A percentile compares a stretch with the other conserved stretches of the same genome.
Evolutionary conservation across 2,888 invertebrate species (phyloP).

Genomic region (Idaea biselata): DNA sequence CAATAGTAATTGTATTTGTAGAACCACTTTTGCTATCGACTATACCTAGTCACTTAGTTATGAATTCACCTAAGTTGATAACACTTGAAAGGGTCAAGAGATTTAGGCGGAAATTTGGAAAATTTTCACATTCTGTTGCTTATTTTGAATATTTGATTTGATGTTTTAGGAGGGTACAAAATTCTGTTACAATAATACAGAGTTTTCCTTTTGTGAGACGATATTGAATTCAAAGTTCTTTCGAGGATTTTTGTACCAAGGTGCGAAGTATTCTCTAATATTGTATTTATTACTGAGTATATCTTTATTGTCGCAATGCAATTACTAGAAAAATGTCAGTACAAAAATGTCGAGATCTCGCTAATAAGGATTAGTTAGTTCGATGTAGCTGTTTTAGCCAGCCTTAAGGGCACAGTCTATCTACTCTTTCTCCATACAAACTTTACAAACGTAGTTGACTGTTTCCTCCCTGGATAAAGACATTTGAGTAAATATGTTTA

Average conservation of each 20-base stretch:
- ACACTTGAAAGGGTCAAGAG: slow-evolving; percentile 1
- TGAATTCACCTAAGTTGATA: not conserved
- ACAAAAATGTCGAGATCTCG: too few species aligned
- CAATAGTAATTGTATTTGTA: too few species aligned
- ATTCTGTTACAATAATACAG: not conserved
- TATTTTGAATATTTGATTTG: slow-evolving; percentile 1
- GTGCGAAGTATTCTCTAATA: too few species aligned
- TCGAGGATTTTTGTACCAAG: not conserved
- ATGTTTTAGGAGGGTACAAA: not conserved
- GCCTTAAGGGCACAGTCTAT: too few species aligned
- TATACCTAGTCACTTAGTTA: not conserved
- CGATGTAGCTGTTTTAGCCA: too few species aligned
- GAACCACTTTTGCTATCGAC: not conserved
- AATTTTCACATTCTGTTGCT: slow-evolving; percentile 1
- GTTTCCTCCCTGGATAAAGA: too few species aligned
- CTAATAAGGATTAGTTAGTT: too few species aligned
- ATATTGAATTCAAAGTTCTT: not conserved
- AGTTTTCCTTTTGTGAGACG: not conserved
- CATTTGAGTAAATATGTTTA: too few species aligned
- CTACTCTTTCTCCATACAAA: too few species aligned
- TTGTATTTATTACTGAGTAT: not conserved
- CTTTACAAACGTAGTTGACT: too few species aligned
- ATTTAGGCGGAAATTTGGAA: slow-evolving; percentile 1
- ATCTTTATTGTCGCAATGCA: not conserved
- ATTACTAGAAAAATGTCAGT: too few species aligned